Conservation (phyloP, 2,888 invertebrate species). For the Calliphora vomitoria region DNA sequence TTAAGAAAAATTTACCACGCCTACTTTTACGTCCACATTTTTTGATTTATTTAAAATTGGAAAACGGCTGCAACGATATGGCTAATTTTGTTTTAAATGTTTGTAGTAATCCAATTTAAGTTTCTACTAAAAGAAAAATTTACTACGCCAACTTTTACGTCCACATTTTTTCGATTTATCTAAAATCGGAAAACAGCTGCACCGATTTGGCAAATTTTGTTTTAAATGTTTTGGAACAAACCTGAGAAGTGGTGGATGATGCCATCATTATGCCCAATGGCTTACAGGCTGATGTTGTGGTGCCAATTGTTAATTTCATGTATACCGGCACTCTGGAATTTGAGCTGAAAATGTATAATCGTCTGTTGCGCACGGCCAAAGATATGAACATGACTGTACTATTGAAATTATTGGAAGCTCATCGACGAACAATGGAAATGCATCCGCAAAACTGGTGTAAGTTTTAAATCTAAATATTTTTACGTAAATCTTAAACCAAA, state of each 20-base stretch:
- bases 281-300: slow-evolving; percentile 91
- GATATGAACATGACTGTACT: slow-evolving; percentile 94
- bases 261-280: slow-evolving; percentile 91
- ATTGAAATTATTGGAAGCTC: slow-evolving; percentile 92
- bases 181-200: too few relatives aligned
- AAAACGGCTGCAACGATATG: too few relatives aligned
- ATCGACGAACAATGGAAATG: slow-evolving; percentile 85
- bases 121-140: too few relatives aligned
- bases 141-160: too few relatives aligned
- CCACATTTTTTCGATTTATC: too few relatives aligned
- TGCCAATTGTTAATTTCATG: slow-evolving; percentile 92
- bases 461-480: slow-evolving; percentile 39
- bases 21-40: too few relatives aligned
- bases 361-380: slow-evolving; percentile 91
- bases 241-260: slow-evolving; percentile 89
- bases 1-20: too few relatives aligned
- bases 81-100: too few relatives aligned
- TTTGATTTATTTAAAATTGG: too few relatives aligned
- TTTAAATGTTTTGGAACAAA: slow-evolving; percentile 90
- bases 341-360: slow-evolving; percentile 89
- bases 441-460: slow-evolving; percentile 80
- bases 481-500: background rate
- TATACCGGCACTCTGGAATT: slow-evolving; percentile 95
- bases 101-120: too few relatives aligned
- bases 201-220: too few relatives aligned